Percentiles rank a stretch among this genome's conserved stretches.
Evolutionary conservation across 2,888 invertebrate species (phyloP).

Genomic region (Megamerina dolium): DNA sequence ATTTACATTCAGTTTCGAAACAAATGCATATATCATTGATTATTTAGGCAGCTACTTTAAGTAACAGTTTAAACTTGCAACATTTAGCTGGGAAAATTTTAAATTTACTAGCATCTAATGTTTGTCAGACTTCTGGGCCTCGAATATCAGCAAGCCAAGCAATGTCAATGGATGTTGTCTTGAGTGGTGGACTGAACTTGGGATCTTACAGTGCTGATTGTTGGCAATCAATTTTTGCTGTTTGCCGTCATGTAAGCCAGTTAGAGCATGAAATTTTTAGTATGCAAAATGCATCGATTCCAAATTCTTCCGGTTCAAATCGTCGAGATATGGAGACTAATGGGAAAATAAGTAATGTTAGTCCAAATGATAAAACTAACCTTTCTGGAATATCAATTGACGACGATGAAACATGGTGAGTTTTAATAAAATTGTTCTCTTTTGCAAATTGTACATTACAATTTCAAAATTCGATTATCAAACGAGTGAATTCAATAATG

Average conservation of each 20-base stretch:
- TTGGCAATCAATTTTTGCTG: constrained; percentile 93
- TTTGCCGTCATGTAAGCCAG: constrained; percentile 87
- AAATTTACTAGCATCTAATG: constrained; percentile 77
- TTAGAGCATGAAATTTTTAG: constrained; percentile 88
- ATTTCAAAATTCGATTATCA: neutral
- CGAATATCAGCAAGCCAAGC: constrained; percentile 84
- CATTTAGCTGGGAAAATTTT: constrained; percentile 87
- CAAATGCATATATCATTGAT: no score
- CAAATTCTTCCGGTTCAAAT: constrained; percentile 41
- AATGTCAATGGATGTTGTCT: constrained; percentile 83
- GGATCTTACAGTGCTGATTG: constrained; percentile 90
- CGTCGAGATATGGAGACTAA: constrained; percentile 45
- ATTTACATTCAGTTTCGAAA: no score
- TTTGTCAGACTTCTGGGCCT: constrained; percentile 73
- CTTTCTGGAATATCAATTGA: constrained; percentile 58
- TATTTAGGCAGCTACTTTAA: constrained; percentile 81
- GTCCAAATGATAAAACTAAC: constrained; percentile 55
- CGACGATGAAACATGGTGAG: constrained; percentile 75
- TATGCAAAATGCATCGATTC: constrained; percentile 55
- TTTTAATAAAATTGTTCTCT: neutral
- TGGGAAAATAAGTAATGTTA: constrained; percentile 44
- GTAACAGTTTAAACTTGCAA: constrained; percentile 82
- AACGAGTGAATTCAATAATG: no score
- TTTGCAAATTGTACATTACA: neutral
- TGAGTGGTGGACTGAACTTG: constrained; percentile 80